Conservation (phyloP, 2,888 invertebrate genomes). For the Cinara cedri region DNA sequence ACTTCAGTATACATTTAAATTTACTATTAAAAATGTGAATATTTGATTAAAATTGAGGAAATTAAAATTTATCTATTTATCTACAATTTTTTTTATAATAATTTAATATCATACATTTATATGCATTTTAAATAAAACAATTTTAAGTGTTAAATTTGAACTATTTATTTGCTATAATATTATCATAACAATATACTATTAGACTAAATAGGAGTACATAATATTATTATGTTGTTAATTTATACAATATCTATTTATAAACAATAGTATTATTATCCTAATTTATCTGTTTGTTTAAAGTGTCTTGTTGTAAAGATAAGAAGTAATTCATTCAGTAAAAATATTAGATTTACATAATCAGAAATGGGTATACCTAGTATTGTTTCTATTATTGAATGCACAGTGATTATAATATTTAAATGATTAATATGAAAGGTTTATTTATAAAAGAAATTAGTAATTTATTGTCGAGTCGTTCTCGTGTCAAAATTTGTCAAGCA, state of each 20-base stretch:
- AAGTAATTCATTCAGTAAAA: neutral
- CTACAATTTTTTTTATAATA: too few species aligned
- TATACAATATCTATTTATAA: neutral
- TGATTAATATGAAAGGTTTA: slow-evolving; percentile 12
- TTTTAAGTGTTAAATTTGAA: too few species aligned
- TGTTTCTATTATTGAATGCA: neutral
- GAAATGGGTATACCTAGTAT: neutral
- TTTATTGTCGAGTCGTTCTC: slow-evolving; percentile 22
- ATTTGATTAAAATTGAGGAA: too few species aligned
- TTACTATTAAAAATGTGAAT: too few species aligned
- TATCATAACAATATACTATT: too few species aligned
- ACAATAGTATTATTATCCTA: slow-evolving; percentile 12
- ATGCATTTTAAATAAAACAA: too few species aligned
- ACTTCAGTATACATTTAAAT: too few species aligned
- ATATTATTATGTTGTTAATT: neutral
- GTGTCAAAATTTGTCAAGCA: slow-evolving; percentile 4
- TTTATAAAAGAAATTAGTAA: slow-evolving; percentile 37
- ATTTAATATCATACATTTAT: too few species aligned
- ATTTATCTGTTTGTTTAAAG: neutral
- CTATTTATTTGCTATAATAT: too few species aligned
- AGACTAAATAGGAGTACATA: too few species aligned
- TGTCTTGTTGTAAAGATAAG: slow-evolving; percentile 23
- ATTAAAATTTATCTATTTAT: too few species aligned
- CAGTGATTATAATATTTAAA: neutral
- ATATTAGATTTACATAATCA: neutral